These are phyloP conservation scores for Sebastes jordani DNA, from an alignment of 2,797 vertebrate species.

Conservation along the genomic window DNA sequence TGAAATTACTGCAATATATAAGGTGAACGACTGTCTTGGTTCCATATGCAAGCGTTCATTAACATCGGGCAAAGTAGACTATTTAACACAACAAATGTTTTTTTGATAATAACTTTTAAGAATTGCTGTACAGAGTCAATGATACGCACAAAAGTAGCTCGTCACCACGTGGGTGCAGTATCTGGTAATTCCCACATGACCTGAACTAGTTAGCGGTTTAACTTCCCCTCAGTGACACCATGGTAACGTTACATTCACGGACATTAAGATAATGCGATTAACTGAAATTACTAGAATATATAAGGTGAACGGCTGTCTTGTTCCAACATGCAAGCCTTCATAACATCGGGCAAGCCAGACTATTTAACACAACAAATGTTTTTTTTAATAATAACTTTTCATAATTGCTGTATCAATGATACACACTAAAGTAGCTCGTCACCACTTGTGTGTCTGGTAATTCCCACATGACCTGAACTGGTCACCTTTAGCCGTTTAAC, in stretches of 20 bases:
- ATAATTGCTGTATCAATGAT: neutral
- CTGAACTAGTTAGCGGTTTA: neutral
- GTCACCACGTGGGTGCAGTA: accelerated
- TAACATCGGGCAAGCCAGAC: too few species aligned
- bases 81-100: too few species aligned
- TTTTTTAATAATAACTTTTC: neutral
- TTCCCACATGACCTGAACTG: neutral
- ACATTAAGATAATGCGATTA: neutral
- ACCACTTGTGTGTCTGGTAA: too few species aligned
- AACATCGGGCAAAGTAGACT: too few species aligned
- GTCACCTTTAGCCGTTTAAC: too few species aligned
- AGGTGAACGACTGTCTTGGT: neutral
- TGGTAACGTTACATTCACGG: neutral
- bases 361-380: neutral
- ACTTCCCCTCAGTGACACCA: too few species aligned
- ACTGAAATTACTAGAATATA: neutral
- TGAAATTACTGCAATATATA: too few species aligned
- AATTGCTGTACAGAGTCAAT: neutral
- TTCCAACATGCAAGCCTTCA: neutral
- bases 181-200: neutral
- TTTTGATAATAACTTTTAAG: neutral
- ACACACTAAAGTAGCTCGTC: neutral
- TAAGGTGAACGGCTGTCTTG: neutral
- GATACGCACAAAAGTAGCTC: accelerated
- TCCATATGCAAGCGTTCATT: neutral